These are phyloP conservation scores for Drosophila seclusa DNA, from an alignment of 2,888 invertebrate genomes.

Conservation along the genomic window DNA sequence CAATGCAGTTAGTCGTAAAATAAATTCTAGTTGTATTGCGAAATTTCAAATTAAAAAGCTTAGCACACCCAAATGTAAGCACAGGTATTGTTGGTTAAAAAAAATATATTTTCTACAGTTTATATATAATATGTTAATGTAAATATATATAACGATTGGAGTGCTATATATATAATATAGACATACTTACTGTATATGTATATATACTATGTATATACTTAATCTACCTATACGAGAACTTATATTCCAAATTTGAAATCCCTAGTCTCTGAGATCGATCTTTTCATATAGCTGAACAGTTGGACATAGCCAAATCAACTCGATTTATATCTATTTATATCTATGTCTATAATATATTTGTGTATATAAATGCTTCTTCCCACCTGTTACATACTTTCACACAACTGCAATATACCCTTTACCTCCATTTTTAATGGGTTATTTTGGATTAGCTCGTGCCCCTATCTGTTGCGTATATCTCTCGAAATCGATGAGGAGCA, in stretches of 20 bases:
- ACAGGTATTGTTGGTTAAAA: too few species aligned
- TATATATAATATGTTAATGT: neutral
- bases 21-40: neutral
- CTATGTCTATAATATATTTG: neutral
- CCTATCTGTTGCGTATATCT: neutral
- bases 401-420: neutral
- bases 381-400: neutral
- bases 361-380: neutral
- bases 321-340: neutral
- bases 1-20: neutral
- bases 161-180: too few species aligned
- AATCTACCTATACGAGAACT: neutral
- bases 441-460: neutral
- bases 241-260: neutral
- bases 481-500: neutral
- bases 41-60: too few species aligned
- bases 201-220: neutral
- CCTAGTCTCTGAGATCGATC: rapidly evolving
- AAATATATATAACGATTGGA: too few species aligned
- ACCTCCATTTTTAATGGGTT: neutral
- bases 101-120: too few species aligned
- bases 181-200: too few species aligned
- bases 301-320: rapidly evolving
- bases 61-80: too few species aligned
- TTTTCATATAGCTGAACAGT: neutral